Percentiles rank a stretch among this genome's conserved stretches.
These are phyloP conservation scores for Apamea monoglypha DNA, from an alignment of 2,888 invertebrate genomes.

Conservation along the genomic window DNA sequence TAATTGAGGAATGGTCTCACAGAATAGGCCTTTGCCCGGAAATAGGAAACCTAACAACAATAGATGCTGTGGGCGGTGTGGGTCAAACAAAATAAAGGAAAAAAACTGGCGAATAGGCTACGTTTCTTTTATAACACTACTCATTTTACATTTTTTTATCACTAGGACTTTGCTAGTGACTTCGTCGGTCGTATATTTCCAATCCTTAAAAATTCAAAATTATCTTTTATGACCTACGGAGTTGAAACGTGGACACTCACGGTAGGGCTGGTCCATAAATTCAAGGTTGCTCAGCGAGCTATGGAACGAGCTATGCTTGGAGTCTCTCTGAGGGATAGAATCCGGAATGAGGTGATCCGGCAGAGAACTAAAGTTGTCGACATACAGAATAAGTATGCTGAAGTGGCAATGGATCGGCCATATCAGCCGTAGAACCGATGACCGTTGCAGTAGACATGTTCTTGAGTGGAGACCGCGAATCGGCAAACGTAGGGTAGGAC, in stretches of 20 bases:
- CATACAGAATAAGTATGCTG: too few relatives aligned
- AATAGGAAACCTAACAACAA: background rate
- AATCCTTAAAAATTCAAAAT: background rate
- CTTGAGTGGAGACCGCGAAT: too few relatives aligned
- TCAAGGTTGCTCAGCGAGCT: background rate
- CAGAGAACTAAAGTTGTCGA: too few relatives aligned
- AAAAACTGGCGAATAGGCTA: background rate
- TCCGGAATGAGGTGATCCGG: too few relatives aligned
- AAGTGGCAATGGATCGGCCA: too few relatives aligned
- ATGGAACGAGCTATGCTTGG: background rate
- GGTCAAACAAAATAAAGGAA: background rate
- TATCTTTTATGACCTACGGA: background rate
- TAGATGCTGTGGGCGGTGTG: too few relatives aligned
- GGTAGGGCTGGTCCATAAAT: background rate
- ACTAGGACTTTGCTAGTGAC: background rate
- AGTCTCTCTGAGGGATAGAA: too few relatives aligned
- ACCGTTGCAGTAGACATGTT: too few relatives aligned
- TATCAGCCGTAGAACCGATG: too few relatives aligned
- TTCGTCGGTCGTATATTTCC: background rate
- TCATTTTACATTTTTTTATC: background rate
- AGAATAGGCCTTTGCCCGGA: background rate
- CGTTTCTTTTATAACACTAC: background rate
- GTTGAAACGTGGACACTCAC: background rate
- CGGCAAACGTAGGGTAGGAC: too few relatives aligned
- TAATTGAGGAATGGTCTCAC: constrained; percentile 4